Percentiles rank a stretch among this genome's conserved stretches.
Conservation (phyloP, 2,888 invertebrate species). For the Macrophya alboannulata region DNA sequence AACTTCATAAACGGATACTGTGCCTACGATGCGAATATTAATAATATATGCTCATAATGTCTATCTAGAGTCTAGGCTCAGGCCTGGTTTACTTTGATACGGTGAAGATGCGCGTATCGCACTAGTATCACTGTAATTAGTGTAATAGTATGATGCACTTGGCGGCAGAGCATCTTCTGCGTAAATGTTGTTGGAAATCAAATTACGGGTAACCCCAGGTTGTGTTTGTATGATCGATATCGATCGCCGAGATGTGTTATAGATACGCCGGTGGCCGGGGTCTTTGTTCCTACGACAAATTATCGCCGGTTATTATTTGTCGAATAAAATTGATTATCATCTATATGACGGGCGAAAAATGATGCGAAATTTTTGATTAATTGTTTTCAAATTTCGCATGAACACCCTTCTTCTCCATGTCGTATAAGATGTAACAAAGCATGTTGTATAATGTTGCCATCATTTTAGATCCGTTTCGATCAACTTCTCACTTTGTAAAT, state of each 20-base stretch:
- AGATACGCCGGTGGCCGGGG: not conserved
- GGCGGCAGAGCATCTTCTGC: constrained; percentile 28
- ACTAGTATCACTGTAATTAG: constrained; percentile 18
- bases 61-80: constrained; percentile 28
- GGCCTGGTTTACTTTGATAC: constrained; percentile 21
- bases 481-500: not conserved
- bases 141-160: constrained; percentile 43
- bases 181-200: constrained; percentile 20
- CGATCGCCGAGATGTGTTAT: constrained; percentile 19
- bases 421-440: not conserved
- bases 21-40: not conserved
- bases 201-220: constrained; percentile 1
- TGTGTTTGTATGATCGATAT: constrained; percentile 37
- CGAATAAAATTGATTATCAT: constrained; percentile 27
- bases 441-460: not conserved
- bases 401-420: not conserved
- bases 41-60: not conserved
- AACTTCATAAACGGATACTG: constrained; percentile 34
- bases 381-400: not conserved
- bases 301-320: constrained; percentile 10
- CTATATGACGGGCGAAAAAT: constrained; percentile 12
- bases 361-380: constrained; percentile 18
- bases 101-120: constrained; percentile 30
- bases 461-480: not conserved
- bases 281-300: constrained; percentile 11